A percentile compares a stretch with the other conserved stretches of the same genome.
phyloP scores from a whole-genome alignment of 2,113 vertebrate species.

The Rattus norvegicus region DNA sequence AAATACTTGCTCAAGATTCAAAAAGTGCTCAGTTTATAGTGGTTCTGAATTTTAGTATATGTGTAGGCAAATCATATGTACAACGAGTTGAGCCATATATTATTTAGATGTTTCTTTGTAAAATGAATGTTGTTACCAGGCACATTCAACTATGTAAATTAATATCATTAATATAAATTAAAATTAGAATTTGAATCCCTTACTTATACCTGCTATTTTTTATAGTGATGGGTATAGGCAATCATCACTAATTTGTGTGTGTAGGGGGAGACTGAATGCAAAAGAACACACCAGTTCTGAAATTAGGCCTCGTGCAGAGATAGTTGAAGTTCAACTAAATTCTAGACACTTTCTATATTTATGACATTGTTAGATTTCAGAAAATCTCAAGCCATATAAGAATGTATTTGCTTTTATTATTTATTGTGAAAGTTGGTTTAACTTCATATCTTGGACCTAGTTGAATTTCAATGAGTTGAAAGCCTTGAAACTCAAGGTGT shows the following conservation, averaged over 20 bases:
- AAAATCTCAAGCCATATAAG: background rate
- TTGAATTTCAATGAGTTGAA: constrained; percentile 17
- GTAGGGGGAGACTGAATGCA: background rate
- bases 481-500: background rate
- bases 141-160: background rate
- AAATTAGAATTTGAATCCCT: background rate
- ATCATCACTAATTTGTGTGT: background rate
- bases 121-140: background rate
- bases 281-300: background rate
- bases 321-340: background rate
- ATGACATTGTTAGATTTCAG: background rate
- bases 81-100: background rate
- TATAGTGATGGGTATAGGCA: background rate
- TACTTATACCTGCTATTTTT: background rate
- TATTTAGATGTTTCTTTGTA: background rate
- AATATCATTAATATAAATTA: constrained; percentile 7
- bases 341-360: background rate
- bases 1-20: background rate
- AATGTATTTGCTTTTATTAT: background rate
- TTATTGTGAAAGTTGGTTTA: background rate
- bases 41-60: background rate
- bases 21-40: background rate
- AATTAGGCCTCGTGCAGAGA: background rate
- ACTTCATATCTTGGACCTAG: background rate
- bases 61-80: background rate